Conservation (phyloP, 2,888 invertebrate genomes). For the Cheilosia vernalis region DNA sequence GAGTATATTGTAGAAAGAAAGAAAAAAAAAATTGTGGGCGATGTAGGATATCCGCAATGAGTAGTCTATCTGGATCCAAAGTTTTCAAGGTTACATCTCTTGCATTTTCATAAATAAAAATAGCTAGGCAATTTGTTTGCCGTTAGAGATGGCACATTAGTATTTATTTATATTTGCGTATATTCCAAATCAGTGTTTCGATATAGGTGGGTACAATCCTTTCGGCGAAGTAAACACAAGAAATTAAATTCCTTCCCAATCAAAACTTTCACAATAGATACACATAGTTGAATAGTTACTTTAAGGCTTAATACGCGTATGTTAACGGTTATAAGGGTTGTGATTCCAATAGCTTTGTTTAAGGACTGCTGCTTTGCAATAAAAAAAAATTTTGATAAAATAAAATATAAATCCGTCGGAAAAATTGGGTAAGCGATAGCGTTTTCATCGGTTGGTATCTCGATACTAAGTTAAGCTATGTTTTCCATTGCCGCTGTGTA, state of each 20-base stretch:
- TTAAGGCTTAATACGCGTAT: neutral
- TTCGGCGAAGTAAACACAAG: constrained; percentile 29
- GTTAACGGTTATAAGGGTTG: neutral
- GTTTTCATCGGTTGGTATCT: constrained; percentile 65
- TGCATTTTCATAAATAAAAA: constrained; percentile 34
- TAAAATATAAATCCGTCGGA: constrained; percentile 30
- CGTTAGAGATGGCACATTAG: neutral
- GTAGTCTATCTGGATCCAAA: constrained; percentile 48
- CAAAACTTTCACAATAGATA: neutral
- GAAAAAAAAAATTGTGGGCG: constrained; percentile 24
- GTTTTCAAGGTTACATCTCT: constrained; percentile 58
- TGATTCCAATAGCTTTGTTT: neutral
- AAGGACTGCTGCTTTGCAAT: constrained; percentile 13
- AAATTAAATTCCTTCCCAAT: constrained; percentile 2
- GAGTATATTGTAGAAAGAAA: constrained; percentile 11
- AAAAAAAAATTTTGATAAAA: constrained; percentile 22
- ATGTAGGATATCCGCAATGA: constrained; percentile 65
- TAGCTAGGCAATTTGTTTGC: neutral
- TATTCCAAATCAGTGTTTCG: neutral
- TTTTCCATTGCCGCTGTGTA: constrained; percentile 53
- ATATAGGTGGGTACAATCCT: constrained; percentile 28
- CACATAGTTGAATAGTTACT: neutral
- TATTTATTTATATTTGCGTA: no score
- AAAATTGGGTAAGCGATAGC: constrained; percentile 34
- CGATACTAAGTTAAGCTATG: constrained; percentile 68